Base-by-base conservation (phyloP, 53 echinoderm and acorn worm genomes). In the Actinopyga echinites region DNA sequence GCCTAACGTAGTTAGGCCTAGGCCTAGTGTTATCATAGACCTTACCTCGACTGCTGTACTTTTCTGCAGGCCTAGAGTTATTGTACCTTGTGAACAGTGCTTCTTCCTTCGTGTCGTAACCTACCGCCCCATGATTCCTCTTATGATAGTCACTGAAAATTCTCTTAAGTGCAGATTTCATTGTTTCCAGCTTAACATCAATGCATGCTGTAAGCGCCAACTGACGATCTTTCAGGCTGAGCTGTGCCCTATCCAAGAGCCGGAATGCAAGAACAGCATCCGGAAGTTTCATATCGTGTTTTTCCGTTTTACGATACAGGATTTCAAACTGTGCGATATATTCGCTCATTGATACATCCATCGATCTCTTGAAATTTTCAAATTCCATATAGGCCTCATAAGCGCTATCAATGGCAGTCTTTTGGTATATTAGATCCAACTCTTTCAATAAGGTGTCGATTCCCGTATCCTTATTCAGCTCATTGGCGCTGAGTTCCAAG, bases 111-210 rank as follows among this genome's bases (percentile, higher is more conserved):
- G 5, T 22, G 10, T 4, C n/a, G 25, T 21, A 22, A 25, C 58
- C 5, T 58, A 58, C n/a, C 58, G 11, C 58, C 4, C 58, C 58
- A 57, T 57, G 58, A 57, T 10, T 57, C 58, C 8, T 31, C 68
- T 36, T 68, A 31, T 36, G 32, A 52, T n/a, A 23, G 5, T 69
- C 71, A 5, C 71, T 38, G 17, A 69, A 84, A 35, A 84, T 84
- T 52, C 73, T 71, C 24, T 74, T 74, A 12, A 84, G 60, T 5
- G 74, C 85, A 2, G 73, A 71, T 55, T 84, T 84, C 85, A 84
- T 74, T 19, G 56, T 56, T 7, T 54, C 54, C 34, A 74, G 74
- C 9, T 52, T 74, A 4, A 84, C 32, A 33, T 55, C 74, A 19
- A 6, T 19, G 25, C 82, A 82, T 38, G 85, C 60, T 4, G 57